Evolutionary conservation across 2,113 vertebrate species (phyloP).

Genomic region (Silurus meridionalis): DNA sequence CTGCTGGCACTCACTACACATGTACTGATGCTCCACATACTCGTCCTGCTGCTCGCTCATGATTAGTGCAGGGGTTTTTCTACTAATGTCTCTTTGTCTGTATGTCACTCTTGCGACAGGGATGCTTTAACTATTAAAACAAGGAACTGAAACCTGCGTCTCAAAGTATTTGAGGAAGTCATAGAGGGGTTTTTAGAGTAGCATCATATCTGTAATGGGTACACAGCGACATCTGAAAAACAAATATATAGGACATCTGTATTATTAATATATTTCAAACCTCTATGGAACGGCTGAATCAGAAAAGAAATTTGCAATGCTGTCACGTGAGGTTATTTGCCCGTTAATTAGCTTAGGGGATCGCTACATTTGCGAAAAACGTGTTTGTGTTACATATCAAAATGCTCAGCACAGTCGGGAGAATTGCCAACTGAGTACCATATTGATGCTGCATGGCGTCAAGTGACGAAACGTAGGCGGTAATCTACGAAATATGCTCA

Average conservation of each 20-base stretch:
- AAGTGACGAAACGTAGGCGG: too few relatives aligned
- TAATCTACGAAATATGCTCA: too few relatives aligned
- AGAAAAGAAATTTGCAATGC: neutral
- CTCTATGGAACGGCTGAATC: neutral
- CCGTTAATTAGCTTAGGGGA: too few relatives aligned
- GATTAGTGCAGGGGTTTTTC: slow-evolving; percentile 2
- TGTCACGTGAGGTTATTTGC: too few relatives aligned
- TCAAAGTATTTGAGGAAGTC: neutral
- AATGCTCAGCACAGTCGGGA: too few relatives aligned
- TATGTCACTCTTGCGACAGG: neutral
- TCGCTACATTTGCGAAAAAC: too few relatives aligned
- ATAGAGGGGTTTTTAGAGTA: neutral
- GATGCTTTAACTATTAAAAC: neutral
- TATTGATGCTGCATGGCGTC: too few relatives aligned
- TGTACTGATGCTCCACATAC: slow-evolving; percentile 86
- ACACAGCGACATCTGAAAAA: slow-evolving; percentile 38
- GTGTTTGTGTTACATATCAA: too few relatives aligned
- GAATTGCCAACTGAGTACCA: too few relatives aligned
- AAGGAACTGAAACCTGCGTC: neutral
- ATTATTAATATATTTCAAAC: neutral
- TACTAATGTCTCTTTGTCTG: neutral
- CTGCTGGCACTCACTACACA: slow-evolving; percentile 87
- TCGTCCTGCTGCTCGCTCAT: slow-evolving; percentile 71
- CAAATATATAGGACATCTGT: neutral
- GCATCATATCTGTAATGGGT: neutral